Conservation (phyloP, 2,888 invertebrate genomes). For the Timema podura region DNA sequence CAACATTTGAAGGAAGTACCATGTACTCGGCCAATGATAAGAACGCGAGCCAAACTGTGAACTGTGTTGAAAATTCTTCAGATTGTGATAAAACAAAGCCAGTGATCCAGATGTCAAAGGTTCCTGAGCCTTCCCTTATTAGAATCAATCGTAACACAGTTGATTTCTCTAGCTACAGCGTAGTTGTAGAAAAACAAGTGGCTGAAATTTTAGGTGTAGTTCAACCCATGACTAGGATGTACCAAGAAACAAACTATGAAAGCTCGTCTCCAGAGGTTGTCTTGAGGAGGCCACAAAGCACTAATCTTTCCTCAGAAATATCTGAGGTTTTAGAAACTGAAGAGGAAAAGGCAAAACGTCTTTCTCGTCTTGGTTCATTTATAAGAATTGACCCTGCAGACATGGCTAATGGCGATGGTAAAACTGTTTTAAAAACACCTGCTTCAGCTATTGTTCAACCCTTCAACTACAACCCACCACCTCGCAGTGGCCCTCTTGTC, state of each 20-base stretch:
- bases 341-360: conserved; percentile 39
- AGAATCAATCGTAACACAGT: not conserved
- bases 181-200: conserved; percentile 2
- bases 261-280: conserved; percentile 20
- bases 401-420: conserved; percentile 32
- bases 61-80: not conserved
- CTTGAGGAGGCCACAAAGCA: conserved; percentile 13
- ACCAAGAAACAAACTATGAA: not conserved
- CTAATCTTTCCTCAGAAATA: conserved; percentile 12
- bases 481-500: not conserved
- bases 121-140: not conserved
- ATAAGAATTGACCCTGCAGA: conserved; percentile 45
- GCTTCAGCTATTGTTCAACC: conserved; percentile 48
- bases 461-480: conserved; percentile 48
- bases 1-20: conserved; percentile 57
- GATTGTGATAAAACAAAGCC: not conserved
- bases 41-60: conserved; percentile 20
- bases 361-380: conserved; percentile 52
- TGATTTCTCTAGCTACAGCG: not conserved
- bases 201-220: conserved; percentile 20
- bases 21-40: conserved; percentile 20
- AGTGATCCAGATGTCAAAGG: conserved; percentile 7
- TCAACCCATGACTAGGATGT: conserved; percentile 3
- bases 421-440: conserved; percentile 33
- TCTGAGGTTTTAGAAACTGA: conserved; percentile 39